Conservation (phyloP, 2,113 vertebrate genomes). For the Perca schrenkii region DNA sequence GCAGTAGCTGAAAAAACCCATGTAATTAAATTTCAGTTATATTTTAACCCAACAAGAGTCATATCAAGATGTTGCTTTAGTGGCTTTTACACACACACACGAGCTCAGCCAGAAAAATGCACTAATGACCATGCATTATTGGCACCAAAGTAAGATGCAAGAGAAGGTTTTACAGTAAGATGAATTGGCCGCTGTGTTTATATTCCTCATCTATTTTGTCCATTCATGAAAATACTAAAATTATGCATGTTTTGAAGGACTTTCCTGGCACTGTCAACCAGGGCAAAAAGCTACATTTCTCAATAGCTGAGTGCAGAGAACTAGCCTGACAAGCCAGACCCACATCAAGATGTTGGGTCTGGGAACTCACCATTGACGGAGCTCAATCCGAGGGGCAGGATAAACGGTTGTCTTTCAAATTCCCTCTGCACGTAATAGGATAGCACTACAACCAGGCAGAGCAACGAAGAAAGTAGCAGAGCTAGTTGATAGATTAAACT, state of each 20-base stretch:
- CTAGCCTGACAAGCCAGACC: no score
- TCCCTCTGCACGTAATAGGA: no score
- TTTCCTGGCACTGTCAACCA: constrained; percentile 16
- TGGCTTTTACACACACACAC: neutral
- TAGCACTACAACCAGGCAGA: no score
- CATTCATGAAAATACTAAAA: constrained; percentile 29
- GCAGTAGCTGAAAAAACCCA: neutral
- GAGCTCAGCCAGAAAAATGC: neutral
- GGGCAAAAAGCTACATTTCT: constrained; percentile 26
- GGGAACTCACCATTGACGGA: no score
- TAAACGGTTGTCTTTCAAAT: no score
- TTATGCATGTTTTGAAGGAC: constrained; percentile 28
- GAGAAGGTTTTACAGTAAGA: constrained; percentile 23
- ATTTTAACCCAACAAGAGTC: neutral
- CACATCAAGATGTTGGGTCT: no score
- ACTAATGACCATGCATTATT: constrained; percentile 4
- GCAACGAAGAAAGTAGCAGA: no score
- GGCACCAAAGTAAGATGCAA: neutral
- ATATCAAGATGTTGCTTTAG: neutral
- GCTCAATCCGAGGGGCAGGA: no score
- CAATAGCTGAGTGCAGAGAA: constrained; percentile 23
- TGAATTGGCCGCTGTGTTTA: constrained; percentile 11
- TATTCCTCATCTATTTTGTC: neutral
- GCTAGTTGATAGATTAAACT: no score
- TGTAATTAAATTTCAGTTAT: neutral